A percentile compares a stretch with the other conserved stretches of the same genome.
These are phyloP conservation scores for Enteromius radiatus DNA, from an alignment of 2,797 vertebrate genomes.

Conservation along the genomic window DNA sequence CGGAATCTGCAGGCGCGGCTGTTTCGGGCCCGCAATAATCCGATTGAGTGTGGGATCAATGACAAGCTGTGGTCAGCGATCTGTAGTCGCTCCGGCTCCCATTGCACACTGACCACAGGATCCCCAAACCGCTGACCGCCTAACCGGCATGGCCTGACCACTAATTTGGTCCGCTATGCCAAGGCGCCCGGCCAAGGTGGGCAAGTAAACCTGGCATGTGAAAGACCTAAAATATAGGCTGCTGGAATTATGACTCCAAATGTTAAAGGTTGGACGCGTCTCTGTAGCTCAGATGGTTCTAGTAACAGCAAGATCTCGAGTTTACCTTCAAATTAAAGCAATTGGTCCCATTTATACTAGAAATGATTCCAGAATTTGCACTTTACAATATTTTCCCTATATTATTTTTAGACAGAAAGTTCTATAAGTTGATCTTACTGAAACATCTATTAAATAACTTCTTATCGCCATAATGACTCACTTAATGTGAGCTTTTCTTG, in stretches of 20 bases:
- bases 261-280: not conserved
- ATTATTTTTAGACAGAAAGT: not conserved
- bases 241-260: not conserved
- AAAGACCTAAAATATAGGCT: conserved; percentile 3
- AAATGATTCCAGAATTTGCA: not conserved
- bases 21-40: conserved; percentile 89
- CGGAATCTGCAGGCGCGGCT: conserved; percentile 86
- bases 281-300: not conserved
- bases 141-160: conserved; percentile 53
- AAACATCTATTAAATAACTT: not conserved
- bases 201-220: conserved; percentile 21
- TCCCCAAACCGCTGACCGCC: conserved; percentile 63
- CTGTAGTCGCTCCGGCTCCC: conserved; percentile 61
- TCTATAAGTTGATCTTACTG: not conserved
- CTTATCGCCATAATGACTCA: not conserved
- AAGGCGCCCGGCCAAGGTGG: conserved; percentile 35
- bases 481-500: not conserved
- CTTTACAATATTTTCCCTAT: not conserved
- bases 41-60: conserved; percentile 87
- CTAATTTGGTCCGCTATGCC: conserved; percentile 59
- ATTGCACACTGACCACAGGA: conserved; percentile 57
- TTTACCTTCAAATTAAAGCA: not conserved
- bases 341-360: not conserved
- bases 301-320: not conserved
- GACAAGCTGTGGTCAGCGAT: conserved; percentile 85